Evolutionary conservation across 2,797 vertebrate genomes (phyloP).

Genomic region (Vireo griseus): DNA sequence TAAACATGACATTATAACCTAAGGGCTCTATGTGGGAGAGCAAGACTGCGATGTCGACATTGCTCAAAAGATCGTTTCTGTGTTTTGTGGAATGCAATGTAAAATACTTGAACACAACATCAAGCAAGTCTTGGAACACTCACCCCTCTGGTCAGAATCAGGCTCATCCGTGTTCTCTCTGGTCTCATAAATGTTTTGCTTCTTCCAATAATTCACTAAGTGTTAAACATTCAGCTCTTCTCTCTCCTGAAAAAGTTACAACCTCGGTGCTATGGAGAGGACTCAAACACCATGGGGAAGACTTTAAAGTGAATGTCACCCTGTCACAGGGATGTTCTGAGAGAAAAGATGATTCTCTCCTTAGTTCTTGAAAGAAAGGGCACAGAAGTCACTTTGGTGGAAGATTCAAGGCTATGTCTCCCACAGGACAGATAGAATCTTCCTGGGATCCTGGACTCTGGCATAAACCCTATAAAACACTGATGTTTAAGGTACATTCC

Average conservation of each 20-base stretch:
- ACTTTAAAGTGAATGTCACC: background rate
- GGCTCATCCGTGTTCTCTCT: background rate
- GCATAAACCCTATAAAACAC: background rate
- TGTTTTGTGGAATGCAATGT: background rate
- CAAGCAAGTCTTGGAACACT: background rate
- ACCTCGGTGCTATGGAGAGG: rapidly evolving
- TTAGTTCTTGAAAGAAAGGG: background rate
- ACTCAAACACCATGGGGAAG: background rate
- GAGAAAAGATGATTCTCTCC: background rate
- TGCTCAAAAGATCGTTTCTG: background rate
- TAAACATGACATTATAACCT: constrained; percentile 36
- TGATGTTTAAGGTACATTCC: background rate
- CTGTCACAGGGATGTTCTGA: background rate
- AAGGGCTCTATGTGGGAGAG: constrained; percentile 34
- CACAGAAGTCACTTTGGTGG: background rate
- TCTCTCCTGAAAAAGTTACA: background rate
- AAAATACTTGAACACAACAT: background rate
- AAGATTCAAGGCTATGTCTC: background rate
- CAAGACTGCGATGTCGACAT: background rate
- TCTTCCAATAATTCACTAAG: background rate
- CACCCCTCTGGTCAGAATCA: background rate
- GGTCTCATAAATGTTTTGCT: background rate
- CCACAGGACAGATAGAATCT: background rate
- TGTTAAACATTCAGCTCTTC: background rate
- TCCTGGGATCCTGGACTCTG: background rate